These are phyloP conservation scores for Metopolophium dirhodum DNA, from an alignment of 1,140 invertebrate species.

Conservation along the genomic window DNA sequence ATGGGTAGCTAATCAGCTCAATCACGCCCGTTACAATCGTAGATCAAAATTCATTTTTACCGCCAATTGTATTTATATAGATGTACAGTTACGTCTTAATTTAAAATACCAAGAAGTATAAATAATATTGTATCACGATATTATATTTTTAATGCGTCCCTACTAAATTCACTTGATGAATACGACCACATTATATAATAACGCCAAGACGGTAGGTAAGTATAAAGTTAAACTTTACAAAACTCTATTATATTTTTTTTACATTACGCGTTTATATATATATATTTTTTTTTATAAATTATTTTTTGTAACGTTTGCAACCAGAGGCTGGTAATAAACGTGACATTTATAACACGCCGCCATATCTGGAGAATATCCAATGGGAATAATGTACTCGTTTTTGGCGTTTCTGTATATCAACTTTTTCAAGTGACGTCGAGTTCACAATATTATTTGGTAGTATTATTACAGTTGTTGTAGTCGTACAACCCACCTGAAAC, in stretches of 20 bases:
- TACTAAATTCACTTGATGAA: background rate
- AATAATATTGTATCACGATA: background rate
- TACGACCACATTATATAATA: background rate
- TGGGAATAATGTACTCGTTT: background rate
- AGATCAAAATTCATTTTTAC: background rate
- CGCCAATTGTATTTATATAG: background rate
- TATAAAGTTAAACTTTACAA: background rate
- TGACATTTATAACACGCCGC: background rate
- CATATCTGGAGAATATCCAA: slow-evolving; percentile 34
- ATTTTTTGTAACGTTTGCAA: background rate
- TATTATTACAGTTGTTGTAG: background rate
- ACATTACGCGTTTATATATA: background rate
- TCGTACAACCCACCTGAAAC: background rate
- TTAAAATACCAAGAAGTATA: background rate
- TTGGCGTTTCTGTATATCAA: background rate
- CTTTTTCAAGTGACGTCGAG: background rate
- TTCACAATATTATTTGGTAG: background rate
- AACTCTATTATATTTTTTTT: background rate
- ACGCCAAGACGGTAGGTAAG: background rate
- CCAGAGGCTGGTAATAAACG: background rate
- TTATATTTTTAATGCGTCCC: background rate
- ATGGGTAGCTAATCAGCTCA: background rate
- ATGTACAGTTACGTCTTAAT: background rate
- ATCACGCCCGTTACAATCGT: background rate
- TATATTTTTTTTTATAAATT: background rate